These are phyloP conservation scores for Caranx ignobilis DNA, from an alignment of 2,113 vertebrate genomes.

Conservation along the genomic window DNA sequence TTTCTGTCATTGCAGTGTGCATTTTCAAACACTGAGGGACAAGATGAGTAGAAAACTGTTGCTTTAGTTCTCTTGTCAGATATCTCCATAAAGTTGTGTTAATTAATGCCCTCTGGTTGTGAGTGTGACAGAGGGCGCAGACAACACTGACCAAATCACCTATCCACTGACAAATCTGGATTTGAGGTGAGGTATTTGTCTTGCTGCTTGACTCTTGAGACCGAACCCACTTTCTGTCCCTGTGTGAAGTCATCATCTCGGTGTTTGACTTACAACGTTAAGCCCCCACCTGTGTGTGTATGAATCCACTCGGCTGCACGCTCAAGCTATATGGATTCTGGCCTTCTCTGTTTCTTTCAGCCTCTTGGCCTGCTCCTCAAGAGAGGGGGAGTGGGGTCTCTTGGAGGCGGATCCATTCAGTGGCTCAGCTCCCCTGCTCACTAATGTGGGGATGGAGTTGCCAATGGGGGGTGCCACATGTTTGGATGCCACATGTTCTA, in stretches of 20 bases:
- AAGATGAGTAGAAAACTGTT: constrained; percentile 33
- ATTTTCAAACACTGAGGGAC: constrained; percentile 38
- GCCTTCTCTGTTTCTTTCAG: constrained; percentile 84
- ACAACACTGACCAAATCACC: constrained; percentile 55
- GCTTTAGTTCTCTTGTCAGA: constrained; percentile 51
- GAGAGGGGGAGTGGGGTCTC: constrained; percentile 78
- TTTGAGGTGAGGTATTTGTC: constrained; percentile 56
- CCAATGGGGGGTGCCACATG: constrained; percentile 59
- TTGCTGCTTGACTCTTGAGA: constrained; percentile 48
- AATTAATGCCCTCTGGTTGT: constrained; percentile 32
- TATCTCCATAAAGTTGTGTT: constrained; percentile 48
- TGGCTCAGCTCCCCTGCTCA: constrained; percentile 81
- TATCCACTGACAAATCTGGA: constrained; percentile 55
- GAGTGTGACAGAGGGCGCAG: constrained; percentile 26
- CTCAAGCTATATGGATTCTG: constrained; percentile 78
- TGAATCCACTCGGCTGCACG: constrained; percentile 32
- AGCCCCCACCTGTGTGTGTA: constrained; percentile 35
- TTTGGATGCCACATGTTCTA: constrained; percentile 71
- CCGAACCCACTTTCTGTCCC: constrained; percentile 13
- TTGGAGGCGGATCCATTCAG: constrained; percentile 83
- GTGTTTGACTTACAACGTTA: constrained; percentile 50
- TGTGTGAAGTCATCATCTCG: constrained; percentile 45
- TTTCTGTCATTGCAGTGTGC: constrained; percentile 39
- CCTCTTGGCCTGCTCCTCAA: constrained; percentile 85
- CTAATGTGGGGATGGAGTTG: constrained; percentile 80